Evolutionary conservation across 2,113 vertebrate genomes (phyloP).

Genomic region (Corythoichthys intestinalis): DNA sequence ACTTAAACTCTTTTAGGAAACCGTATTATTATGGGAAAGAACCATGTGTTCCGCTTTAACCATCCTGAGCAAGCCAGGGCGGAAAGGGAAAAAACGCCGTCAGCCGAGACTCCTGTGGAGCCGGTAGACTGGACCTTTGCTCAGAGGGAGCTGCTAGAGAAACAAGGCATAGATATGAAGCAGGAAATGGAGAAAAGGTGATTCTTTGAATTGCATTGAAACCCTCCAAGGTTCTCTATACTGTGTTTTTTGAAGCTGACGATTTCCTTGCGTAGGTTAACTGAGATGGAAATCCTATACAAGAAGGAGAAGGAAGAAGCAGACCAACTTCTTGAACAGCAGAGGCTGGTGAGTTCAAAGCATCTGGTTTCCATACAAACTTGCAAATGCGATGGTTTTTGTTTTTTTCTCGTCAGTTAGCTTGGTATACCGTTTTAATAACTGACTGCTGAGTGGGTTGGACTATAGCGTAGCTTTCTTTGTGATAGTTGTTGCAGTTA

Average conservation of each 20-base stretch:
- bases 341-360: slow-evolving; percentile 87
- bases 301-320: slow-evolving; percentile 99
- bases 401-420: neutral
- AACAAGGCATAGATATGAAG: slow-evolving; percentile 99
- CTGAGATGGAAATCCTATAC: slow-evolving; percentile 98
- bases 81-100: slow-evolving; percentile 93
- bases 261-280: slow-evolving; percentile 75
- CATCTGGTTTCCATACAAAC: slow-evolving; percentile 8
- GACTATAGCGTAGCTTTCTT: slow-evolving; percentile 3
- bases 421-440: neutral
- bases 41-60: slow-evolving; percentile 98
- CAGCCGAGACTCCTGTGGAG: slow-evolving; percentile 96
- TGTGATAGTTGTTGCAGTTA: neutral
- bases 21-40: slow-evolving; percentile 99
- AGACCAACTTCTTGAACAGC: slow-evolving; percentile 95
- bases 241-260: slow-evolving; percentile 17
- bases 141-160: slow-evolving; percentile 94
- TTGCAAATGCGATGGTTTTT: slow-evolving; percentile 8
- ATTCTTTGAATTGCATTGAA: neutral
- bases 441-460: slow-evolving; percentile 19
- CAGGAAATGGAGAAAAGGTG: slow-evolving; percentile 99
- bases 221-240: neutral
- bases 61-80: slow-evolving; percentile 97
- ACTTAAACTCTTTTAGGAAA: slow-evolving; percentile 76
- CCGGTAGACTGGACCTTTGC: slow-evolving; percentile 99